Base-by-base conservation (phyloP, 2,113 vertebrate genomes). In the Colossoma macropomum region DNA sequence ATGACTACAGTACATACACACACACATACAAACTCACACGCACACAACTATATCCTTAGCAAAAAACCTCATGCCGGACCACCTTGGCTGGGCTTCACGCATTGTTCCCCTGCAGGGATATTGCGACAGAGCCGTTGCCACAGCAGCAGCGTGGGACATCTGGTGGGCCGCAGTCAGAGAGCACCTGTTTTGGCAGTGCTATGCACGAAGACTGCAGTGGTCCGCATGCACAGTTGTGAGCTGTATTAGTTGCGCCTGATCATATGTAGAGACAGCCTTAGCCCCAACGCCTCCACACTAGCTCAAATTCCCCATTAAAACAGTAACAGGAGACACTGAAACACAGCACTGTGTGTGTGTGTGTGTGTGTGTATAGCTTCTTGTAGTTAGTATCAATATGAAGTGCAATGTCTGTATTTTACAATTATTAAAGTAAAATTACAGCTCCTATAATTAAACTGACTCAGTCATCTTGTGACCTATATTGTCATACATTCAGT, bases 221-320 rank as follows among this genome's bases (percentile, higher is more conserved):
- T 74, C 90, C 90, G 91, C 91, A 91, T 90, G 89, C 87, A 89
- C 93, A 94, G 92, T 93, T 93, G 93, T 92, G 85, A 82, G 85
- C 85, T 86, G 91, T 91, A 93, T 94, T 93, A 94, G 91, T 92
- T 89, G 91, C 91, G 92, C 90, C 85, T 84, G 84, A 82, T 93
- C 93, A 93, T 94, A 90, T 90, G 91, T 91, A 92, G 90, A 93
- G 93, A 94, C 93, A 94, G 90, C 89, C 90, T 92, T 91, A 92
- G 89, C 92, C 89, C 90, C 89, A 81, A 85, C 88, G 88, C 90
- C 87, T 92, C 91, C 88, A 87, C 90, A 91, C 86, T 91, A 82
- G 92, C 92, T 94, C 92, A 91, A 76, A 91, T 94, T 93, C 92
- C 93, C 91, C 90, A 93, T 94, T 93, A 93, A 92, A 92, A 87